Evolutionary conservation across 2,888 invertebrate genomes (phyloP).

Genomic region (Amphiduros pacificus): DNA sequence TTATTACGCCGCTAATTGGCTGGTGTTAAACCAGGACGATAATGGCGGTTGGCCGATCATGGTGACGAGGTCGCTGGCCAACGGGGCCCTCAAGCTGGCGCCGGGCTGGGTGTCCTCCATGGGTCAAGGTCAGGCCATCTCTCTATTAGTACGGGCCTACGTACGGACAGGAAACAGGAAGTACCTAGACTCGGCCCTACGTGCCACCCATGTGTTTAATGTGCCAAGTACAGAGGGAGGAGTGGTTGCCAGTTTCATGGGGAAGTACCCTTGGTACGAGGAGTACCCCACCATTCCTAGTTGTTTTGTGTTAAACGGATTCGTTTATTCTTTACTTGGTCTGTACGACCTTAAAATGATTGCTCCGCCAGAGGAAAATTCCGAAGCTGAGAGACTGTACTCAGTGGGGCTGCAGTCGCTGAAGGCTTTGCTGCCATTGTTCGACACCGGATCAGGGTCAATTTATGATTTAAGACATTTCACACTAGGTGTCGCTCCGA

Average conservation of each 20-base stretch:
- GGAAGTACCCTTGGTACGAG: slow-evolving; percentile 90
- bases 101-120: slow-evolving; percentile 97
- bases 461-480: slow-evolving; percentile 95
- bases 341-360: slow-evolving; percentile 86
- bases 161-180: slow-evolving; percentile 68
- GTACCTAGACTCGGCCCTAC: slow-evolving; percentile 80
- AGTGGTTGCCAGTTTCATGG: slow-evolving; percentile 69
- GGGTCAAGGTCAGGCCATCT: slow-evolving; percentile 95
- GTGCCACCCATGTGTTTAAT: slow-evolving; percentile 77
- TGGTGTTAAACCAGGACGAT: slow-evolving; percentile 80
- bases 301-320: slow-evolving; percentile 92
- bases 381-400: slow-evolving; percentile 52
- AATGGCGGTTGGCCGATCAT: slow-evolving; percentile 94
- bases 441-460: slow-evolving; percentile 90
- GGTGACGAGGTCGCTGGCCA: slow-evolving; percentile 65
- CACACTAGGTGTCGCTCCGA: slow-evolving; percentile 73
- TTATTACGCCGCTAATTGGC: slow-evolving; percentile 90
- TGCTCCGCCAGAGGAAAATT: slow-evolving; percentile 69
- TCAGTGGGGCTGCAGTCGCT: slow-evolving; percentile 68
- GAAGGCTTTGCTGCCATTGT: slow-evolving; percentile 83
- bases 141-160: slow-evolving; percentile 89
- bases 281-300: slow-evolving; percentile 96
- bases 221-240: slow-evolving; percentile 49
- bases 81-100: slow-evolving; percentile 73
- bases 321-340: slow-evolving; percentile 94